phyloP scores from a whole-genome alignment of 2,888 invertebrate species.

The Tenthredo distinguenda region DNA sequence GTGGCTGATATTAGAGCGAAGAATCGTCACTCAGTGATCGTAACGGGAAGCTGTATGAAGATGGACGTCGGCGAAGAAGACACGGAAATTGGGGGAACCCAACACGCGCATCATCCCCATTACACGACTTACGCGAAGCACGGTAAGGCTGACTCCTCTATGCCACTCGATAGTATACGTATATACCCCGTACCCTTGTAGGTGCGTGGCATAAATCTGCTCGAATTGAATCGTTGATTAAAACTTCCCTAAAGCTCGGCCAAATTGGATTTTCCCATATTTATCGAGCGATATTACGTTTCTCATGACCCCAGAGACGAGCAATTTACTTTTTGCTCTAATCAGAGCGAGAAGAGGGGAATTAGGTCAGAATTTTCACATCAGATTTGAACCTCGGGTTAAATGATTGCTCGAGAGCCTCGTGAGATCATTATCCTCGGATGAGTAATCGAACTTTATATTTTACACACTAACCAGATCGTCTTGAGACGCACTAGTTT shows the following conservation, averaged over 20 bases:
- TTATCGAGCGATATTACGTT: slow-evolving; percentile 2
- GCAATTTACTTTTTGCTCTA: slow-evolving; percentile 2
- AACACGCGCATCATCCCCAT: slow-evolving; percentile 66
- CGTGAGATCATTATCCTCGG: neutral
- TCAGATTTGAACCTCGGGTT: neutral
- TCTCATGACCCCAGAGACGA: neutral
- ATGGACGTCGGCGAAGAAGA: slow-evolving; percentile 69
- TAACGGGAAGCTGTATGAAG: slow-evolving; percentile 63
- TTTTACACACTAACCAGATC: neutral
- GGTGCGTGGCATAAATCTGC: slow-evolving; percentile 11
- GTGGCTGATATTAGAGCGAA: neutral
- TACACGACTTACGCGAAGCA: slow-evolving; percentile 66
- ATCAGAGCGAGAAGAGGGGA: neutral
- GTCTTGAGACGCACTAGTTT: neutral
- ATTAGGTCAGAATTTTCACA: neutral
- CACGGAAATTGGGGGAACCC: slow-evolving; percentile 65
- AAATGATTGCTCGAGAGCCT: neutral
- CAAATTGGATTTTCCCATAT: slow-evolving; percentile 36
- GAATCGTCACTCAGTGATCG: slow-evolving; percentile 55
- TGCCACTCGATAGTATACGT: neutral
- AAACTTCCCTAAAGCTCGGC: neutral
- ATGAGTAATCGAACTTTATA: neutral
- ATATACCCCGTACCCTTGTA: neutral
- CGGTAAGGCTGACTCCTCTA: slow-evolving; percentile 58
- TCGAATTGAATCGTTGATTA: slow-evolving; percentile 41